A percentile compares a stretch with the other conserved stretches of the same genome.
Conservation (phyloP, 2,888 invertebrate genomes). For the Phaonia tiefii region DNA sequence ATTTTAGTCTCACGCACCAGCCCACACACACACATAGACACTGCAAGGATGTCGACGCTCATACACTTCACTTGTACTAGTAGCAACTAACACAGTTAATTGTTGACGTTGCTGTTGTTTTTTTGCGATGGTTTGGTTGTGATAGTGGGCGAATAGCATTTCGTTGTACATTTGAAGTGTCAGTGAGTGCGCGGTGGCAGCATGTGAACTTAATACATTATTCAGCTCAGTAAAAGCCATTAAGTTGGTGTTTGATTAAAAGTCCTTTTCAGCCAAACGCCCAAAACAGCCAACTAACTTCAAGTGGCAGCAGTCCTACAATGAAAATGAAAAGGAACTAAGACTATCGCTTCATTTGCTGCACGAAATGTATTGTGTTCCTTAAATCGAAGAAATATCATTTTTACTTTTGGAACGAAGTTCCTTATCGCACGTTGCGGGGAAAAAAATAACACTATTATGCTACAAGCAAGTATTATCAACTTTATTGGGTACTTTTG, state of each 20-base stretch:
- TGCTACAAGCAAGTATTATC: no score
- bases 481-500: no score
- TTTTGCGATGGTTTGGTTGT: conserved; percentile 26
- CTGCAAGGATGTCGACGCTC: not conserved
- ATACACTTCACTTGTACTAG: not conserved
- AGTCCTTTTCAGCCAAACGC: no score
- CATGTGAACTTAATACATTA: conserved; percentile 39
- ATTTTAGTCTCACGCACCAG: conserved; percentile 4
- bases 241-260: conserved; percentile 43
- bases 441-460: no score
- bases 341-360: no score
- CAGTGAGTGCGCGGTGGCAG: conserved; percentile 5
- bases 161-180: not conserved
- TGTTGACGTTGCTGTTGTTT: conserved; percentile 27
- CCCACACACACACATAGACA: not conserved
- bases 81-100: conserved; percentile 37
- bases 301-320: no score
- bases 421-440: no score
- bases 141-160: conserved; percentile 33
- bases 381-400: no score
- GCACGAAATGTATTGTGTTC: no score
- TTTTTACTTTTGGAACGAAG: no score
- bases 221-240: conserved; percentile 30
- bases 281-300: no score
- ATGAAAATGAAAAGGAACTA: no score